Percentiles rank a stretch among this genome's conserved stretches.
Evolutionary conservation across 2,113 vertebrate species (phyloP).

Genomic region (human (Homo sapiens)): GRCh38 chr12:77101001-77101500

Average conservation of each 20-base stretch:
- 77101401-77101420: constrained; percentile 5
- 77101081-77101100: background rate
- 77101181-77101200: background rate
- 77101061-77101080: background rate
- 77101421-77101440: constrained; percentile 16
- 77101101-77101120: background rate
- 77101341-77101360: background rate
- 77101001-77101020: background rate
- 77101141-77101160: background rate
- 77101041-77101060: background rate
- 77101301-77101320: background rate
- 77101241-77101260: background rate
- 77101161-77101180: constrained; percentile 1
- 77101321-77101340: background rate
- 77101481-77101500: background rate
- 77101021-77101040: constrained; percentile 39
- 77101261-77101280: background rate
- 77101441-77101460: background rate
- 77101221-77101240: background rate
- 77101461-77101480: background rate
- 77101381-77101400: background rate
- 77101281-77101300: background rate
- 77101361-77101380: background rate
- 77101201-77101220: background rate
- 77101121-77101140: background rate